These are phyloP conservation scores for Hirtodrosophila histrioides DNA, from an alignment of 2,888 invertebrate genomes.

Conservation along the genomic window DNA sequence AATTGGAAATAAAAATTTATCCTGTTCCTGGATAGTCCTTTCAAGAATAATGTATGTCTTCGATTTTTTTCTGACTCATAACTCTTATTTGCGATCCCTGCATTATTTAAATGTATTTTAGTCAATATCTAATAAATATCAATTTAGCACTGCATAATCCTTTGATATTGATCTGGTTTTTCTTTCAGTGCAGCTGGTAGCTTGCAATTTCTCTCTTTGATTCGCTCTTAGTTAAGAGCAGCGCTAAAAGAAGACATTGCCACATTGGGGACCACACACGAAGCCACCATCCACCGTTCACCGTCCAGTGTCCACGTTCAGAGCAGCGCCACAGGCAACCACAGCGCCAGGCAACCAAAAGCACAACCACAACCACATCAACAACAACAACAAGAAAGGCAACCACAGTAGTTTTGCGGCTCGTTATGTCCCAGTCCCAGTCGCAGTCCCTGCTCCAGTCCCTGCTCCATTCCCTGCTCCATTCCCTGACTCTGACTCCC, in stretches of 20 bases:
- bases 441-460: constrained; percentile 5
- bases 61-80: too few species aligned
- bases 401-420: constrained; percentile 74
- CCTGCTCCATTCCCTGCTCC: constrained; percentile 6
- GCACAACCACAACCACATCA: constrained; percentile 16
- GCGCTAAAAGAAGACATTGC: constrained; percentile 64
- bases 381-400: constrained; percentile 33
- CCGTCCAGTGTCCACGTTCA: constrained; percentile 6
- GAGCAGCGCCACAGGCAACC: constrained; percentile 63
- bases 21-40: too few species aligned
- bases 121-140: too few species aligned
- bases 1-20: too few species aligned
- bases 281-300: constrained; percentile 35
- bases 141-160: too few species aligned
- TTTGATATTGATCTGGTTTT: not conserved
- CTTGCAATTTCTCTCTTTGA: constrained; percentile 9
- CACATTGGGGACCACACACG: constrained; percentile 75
- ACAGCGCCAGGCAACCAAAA: constrained; percentile 50
- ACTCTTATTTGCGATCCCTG: too few species aligned
- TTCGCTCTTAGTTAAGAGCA: constrained; percentile 47
- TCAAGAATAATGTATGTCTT: too few species aligned
- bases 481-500: constrained; percentile 4
- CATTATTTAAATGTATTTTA: too few species aligned
- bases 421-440: constrained; percentile 54
- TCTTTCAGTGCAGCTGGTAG: not conserved